Conservation (phyloP, 35 echinoderm and acorn worm species). For the Holothuria glaberrima region DNA sequence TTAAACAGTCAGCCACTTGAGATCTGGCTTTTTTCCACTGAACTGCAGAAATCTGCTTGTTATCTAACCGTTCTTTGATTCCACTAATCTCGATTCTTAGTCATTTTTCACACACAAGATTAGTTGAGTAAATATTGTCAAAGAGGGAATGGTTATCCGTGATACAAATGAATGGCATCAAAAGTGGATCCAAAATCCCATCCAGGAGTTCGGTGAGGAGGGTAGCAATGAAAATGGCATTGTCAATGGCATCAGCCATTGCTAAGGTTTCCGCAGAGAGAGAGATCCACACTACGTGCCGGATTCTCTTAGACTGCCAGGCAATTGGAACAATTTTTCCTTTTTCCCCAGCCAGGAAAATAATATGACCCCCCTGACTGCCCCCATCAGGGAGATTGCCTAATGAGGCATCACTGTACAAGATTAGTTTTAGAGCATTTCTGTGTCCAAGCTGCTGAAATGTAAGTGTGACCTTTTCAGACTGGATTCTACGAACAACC, state of each 20-base stretch:
- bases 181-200: conserved; percentile 1
- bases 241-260: conserved; percentile 50
- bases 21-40: too few species aligned
- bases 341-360: too few species aligned
- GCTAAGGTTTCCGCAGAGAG: conserved; percentile 45
- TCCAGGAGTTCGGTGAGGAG: conserved; percentile 21
- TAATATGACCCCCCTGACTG: conserved; percentile 24
- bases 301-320: conserved; percentile 50
- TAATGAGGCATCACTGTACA: conserved; percentile 34
- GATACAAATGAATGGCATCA: too few species aligned
- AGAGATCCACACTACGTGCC: conserved; percentile 29
- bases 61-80: too few species aligned
- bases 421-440: neutral
- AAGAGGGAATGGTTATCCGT: too few species aligned
- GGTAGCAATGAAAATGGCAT: conserved; percentile 5
- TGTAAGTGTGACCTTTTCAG: conserved; percentile 11
- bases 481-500: too few species aligned
- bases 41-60: too few species aligned
- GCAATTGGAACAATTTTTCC: neutral
- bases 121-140: too few species aligned
- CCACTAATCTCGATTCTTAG: too few species aligned
- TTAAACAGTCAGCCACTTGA: too few species aligned
- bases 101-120: too few species aligned
- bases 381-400: conserved; percentile 45
- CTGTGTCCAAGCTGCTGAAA: neutral